Conservation (phyloP, 2,797 vertebrate species). For the Myotis planiceps region DNA sequence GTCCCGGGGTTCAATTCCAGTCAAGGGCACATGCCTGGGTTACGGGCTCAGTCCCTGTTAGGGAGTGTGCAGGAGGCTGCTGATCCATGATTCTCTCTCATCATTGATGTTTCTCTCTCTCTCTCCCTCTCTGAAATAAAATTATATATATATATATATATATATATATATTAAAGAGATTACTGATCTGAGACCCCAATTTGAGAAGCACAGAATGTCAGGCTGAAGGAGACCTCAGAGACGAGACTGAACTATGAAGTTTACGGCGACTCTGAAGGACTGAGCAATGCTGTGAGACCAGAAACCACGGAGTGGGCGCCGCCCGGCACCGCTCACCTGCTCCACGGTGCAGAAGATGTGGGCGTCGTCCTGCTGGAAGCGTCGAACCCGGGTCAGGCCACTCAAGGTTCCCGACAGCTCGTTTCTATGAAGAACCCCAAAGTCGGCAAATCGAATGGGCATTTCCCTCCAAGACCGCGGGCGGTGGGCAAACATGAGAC, state of each 20-base stretch:
- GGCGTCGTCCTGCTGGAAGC: conserved; percentile 98
- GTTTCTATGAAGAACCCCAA: conserved; percentile 96
- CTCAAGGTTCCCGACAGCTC: conserved; percentile 94
- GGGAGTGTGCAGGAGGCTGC: too few relatives aligned
- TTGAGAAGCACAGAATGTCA: neutral
- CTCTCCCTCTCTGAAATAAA: too few relatives aligned
- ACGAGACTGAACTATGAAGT: neutral
- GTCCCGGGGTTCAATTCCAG: too few relatives aligned
- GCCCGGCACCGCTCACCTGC: conserved; percentile 88
- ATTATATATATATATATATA: too few relatives aligned
- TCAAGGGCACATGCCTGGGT: too few relatives aligned
- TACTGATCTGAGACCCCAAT: neutral
- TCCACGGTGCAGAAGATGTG: conserved; percentile 97
- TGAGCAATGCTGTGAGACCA: fast-evolving
- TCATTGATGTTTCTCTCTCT: too few relatives aligned
- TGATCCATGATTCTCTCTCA: too few relatives aligned
- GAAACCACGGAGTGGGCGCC: too few relatives aligned
- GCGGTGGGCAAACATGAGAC: conserved; percentile 95
- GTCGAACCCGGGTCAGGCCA: conserved; percentile 94
- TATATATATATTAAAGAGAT: neutral
- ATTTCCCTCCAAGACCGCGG: conserved; percentile 97
- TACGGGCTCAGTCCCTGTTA: too few relatives aligned
- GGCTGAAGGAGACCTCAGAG: neutral
- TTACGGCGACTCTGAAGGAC: neutral
- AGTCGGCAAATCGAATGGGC: conserved; percentile 95